phyloP scores from a whole-genome alignment of 2,113 vertebrate genomes.

The Gorsachius goisagi region DNA sequence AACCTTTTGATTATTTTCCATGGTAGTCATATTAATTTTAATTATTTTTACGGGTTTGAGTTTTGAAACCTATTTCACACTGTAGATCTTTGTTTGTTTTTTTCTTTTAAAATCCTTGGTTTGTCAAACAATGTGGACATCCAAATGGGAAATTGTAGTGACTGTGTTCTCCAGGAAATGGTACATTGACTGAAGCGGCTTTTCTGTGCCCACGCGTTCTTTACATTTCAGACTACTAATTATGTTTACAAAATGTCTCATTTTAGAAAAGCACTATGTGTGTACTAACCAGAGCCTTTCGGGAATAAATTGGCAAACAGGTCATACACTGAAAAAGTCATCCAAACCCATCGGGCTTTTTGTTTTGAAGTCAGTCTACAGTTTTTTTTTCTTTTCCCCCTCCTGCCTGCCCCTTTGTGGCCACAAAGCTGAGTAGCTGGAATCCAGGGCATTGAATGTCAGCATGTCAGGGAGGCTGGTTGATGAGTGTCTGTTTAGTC shows the following conservation, averaged over 20 bases:
- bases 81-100: background rate
- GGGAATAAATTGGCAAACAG: constrained; percentile 89
- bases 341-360: constrained; percentile 82
- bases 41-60: background rate
- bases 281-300: constrained; percentile 75
- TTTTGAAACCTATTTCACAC: background rate
- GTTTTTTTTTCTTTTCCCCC: constrained; percentile 65
- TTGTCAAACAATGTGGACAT: constrained; percentile 27
- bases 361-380: constrained; percentile 69
- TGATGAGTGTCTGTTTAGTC: constrained; percentile 93
- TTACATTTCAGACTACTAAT: constrained; percentile 86
- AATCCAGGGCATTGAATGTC: constrained; percentile 87
- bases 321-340: constrained; percentile 85
- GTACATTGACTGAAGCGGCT: constrained; percentile 30
- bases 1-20: background rate
- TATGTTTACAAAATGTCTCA: constrained; percentile 92
- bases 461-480: constrained; percentile 83
- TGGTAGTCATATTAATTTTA: background rate
- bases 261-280: constrained; percentile 76
- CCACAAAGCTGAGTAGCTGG: constrained; percentile 75
- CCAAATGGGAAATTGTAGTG: constrained; percentile 24
- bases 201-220: constrained; percentile 59
- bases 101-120: background rate
- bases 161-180: constrained; percentile 44
- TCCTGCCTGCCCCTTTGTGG: constrained; percentile 67